These are phyloP conservation scores for Leptestheria dahalacensis DNA, from an alignment of 1,140 invertebrate genomes.

Conservation along the genomic window DNA sequence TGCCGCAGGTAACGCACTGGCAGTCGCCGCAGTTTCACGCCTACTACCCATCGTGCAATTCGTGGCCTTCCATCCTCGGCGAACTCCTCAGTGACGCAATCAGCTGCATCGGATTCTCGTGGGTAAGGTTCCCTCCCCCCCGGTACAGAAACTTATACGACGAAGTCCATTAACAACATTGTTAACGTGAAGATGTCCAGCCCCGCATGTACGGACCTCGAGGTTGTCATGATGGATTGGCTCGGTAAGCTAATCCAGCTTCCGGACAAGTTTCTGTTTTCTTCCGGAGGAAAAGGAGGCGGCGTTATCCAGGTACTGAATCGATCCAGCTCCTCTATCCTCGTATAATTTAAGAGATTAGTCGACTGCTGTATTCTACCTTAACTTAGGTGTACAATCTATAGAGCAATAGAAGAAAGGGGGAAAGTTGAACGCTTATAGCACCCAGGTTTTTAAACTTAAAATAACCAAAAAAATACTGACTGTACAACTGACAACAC, in stretches of 20 bases:
- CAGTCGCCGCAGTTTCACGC: conserved; percentile 86
- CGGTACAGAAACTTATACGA: no score
- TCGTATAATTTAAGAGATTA: no score
- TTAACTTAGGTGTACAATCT: no score
- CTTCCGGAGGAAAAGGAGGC: conserved; percentile 64
- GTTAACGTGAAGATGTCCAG: conserved; percentile 69
- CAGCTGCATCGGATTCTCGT: conserved; percentile 75
- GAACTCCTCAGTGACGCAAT: conserved; percentile 71
- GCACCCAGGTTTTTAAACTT: no score
- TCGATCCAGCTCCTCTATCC: no score
- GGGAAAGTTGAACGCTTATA: no score
- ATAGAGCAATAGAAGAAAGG: no score
- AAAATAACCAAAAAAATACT: no score
- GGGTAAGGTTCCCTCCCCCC: conserved; percentile 49
- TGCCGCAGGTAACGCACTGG: conserved; percentile 88
- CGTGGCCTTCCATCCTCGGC: conserved; percentile 73
- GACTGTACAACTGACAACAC: no score
- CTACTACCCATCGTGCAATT: conserved; percentile 72
- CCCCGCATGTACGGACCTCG: conserved; percentile 93
- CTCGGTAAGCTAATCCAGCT: conserved; percentile 84
- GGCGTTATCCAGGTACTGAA: conserved; percentile 82
- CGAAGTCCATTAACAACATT: no score
- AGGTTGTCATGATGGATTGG: conserved; percentile 96
- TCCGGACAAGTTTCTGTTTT: conserved; percentile 71
- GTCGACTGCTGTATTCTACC: no score